These are phyloP conservation scores for Eremobia ochroleuca DNA, from an alignment of 2,888 invertebrate species.

Conservation along the genomic window DNA sequence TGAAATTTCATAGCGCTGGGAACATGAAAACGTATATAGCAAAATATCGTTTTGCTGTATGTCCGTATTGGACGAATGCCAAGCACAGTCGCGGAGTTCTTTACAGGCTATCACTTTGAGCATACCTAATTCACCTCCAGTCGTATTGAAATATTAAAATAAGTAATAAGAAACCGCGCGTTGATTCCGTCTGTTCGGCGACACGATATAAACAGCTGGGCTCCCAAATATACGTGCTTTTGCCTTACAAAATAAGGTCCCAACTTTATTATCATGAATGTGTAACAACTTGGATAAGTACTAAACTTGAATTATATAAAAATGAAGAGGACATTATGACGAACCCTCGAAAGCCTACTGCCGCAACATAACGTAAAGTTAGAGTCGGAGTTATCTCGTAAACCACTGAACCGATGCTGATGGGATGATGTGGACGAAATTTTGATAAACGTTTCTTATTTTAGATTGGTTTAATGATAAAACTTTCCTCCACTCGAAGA, in stretches of 20 bases:
- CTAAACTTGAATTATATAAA: constrained; percentile 25
- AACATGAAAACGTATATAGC: constrained; percentile 65
- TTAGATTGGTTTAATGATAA: constrained; percentile 37
- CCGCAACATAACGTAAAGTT: constrained; percentile 27
- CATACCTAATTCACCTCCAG: constrained; percentile 69
- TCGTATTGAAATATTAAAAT: constrained; percentile 70
- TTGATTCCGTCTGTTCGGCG: constrained; percentile 39
- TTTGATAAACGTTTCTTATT: constrained; percentile 36
- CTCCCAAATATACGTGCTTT: constrained; percentile 20
- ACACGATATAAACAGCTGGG: constrained; percentile 49
- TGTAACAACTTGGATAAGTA: constrained; percentile 24
- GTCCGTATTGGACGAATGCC: constrained; percentile 70
- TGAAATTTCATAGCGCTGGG: constrained; percentile 45
- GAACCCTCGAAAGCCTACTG: constrained; percentile 3
- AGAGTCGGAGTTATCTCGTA: constrained; percentile 31
- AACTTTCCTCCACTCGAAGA: constrained; percentile 31
- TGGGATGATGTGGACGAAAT: constrained; percentile 28
- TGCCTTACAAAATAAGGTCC: constrained; percentile 23
- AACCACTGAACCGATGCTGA: constrained; percentile 44
- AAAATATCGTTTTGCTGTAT: constrained; percentile 60
- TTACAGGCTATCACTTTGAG: constrained; percentile 71
- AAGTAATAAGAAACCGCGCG: constrained; percentile 59
- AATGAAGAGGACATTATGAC: constrained; percentile 14
- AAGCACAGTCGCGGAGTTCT: constrained; percentile 64
- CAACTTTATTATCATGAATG: constrained; percentile 33